Evolutionary conservation across 2,113 vertebrate species (phyloP), one percentile per base, ranked within the genome.

Genomic region (Rattus rattus): DNA sequence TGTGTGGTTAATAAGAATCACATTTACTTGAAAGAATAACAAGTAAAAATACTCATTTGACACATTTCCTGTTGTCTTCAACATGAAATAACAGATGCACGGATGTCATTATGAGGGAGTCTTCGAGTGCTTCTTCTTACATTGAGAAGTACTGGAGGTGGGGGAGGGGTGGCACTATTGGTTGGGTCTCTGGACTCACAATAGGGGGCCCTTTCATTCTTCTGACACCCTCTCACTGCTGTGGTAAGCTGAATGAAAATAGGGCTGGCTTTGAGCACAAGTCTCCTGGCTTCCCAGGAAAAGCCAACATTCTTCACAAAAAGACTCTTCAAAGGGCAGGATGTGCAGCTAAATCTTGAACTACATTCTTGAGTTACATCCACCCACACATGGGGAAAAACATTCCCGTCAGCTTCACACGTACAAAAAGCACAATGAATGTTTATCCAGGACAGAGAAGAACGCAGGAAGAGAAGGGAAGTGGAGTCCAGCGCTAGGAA

Each of bases 291-390:
- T 96, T 67, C 96, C 67, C 33, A 88, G 39, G 69, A 92, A 76
- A 95, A 90, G 39, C 22, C 65, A 88, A 56, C 11, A 14, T 47
- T 81, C 26, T 43, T 22, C 12, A 22, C 28, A 73, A 79, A 61
- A 93, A 67, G 19, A 39, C n/a, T 84, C 75, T 67, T 96, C 94
- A 67, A 94, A 94, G 81, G n/a, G 36, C 88, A 96, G 92, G 28
- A 70, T 70, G 9, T 88, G 9, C 19, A 30, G 59, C 85, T 81
- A 77, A 90, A 69, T 84, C 92, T 79, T 67, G 54, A 30, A 47
- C 47, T 79, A 73, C 67, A 39, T 54, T 79, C 91, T 85, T 39
- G 79, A 92, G 36, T 85, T 80, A 63, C 19, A 76, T 13, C 92
- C 76, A 87, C 86, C 85, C 84, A 85, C 75, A 20, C 65, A n/a